phyloP scores from a whole-genome alignment of 2,888 invertebrate species.

The Phorcus lineatus region DNA sequence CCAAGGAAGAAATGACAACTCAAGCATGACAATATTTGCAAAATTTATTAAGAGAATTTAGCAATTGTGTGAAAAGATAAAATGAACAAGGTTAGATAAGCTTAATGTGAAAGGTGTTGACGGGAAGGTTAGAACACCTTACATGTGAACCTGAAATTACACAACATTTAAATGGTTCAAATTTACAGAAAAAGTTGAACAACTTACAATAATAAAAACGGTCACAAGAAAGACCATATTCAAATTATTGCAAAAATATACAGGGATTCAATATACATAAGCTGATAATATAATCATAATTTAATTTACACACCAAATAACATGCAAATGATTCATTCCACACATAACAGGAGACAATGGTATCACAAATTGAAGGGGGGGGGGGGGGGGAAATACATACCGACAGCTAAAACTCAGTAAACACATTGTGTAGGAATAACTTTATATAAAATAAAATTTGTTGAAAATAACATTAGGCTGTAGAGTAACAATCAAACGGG shows the following conservation, averaged over 20 bases:
- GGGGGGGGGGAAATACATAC: not conserved
- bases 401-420: not conserved
- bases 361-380: not conserved
- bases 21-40: constrained; percentile 27
- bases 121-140: constrained; percentile 1
- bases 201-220: constrained; percentile 28
- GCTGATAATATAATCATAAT: constrained; percentile 13
- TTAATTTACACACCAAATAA: constrained; percentile 21
- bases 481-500: no score
- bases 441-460: no score
- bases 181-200: constrained; percentile 28
- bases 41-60: constrained; percentile 36
- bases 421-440: no score
- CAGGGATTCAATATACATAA: constrained; percentile 37
- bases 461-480: no score
- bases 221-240: constrained; percentile 29
- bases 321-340: constrained; percentile 25
- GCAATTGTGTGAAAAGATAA: constrained; percentile 37
- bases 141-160: constrained; percentile 14
- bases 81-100: constrained; percentile 29
- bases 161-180: constrained; percentile 27
- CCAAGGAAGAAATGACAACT: not conserved
- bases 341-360: not conserved
- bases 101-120: constrained; percentile 21
- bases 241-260: constrained; percentile 42